A percentile compares a stretch with the other conserved stretches of the same genome.
phyloP scores from a whole-genome alignment of 2,888 invertebrate species.

The Aphodius sticticus region DNA sequence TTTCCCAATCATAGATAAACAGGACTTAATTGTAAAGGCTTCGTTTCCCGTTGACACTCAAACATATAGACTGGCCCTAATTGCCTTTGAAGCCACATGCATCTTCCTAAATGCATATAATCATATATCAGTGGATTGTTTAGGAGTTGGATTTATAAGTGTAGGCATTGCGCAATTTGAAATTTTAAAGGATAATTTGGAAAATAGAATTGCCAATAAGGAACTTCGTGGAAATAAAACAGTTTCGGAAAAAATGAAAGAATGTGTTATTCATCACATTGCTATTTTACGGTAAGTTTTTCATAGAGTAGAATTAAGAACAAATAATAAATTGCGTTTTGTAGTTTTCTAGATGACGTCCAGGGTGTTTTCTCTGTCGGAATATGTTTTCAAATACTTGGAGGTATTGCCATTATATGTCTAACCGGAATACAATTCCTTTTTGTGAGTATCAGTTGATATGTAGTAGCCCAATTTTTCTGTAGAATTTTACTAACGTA shows the following conservation, averaged over 20 bases:
- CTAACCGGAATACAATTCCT: slow-evolving; percentile 42
- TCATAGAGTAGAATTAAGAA: slow-evolving; percentile 11
- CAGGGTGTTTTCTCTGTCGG: slow-evolving; percentile 38
- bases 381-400: slow-evolving; percentile 40
- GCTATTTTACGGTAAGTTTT: slow-evolving; percentile 40
- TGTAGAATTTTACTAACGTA: background rate
- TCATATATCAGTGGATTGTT: slow-evolving; percentile 34
- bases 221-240: background rate
- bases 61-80: slow-evolving; percentile 5
- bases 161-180: slow-evolving; percentile 40
- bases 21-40: slow-evolving; percentile 11
- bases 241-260: slow-evolving; percentile 26
- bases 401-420: slow-evolving; percentile 41
- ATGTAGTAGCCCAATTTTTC: background rate
- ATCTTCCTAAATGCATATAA: slow-evolving; percentile 13
- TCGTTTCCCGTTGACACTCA: slow-evolving; percentile 16
- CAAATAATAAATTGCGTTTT: too few species aligned
- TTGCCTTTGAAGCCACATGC: slow-evolving; percentile 16
- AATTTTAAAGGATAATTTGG: slow-evolving; percentile 36
- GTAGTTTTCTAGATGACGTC: slow-evolving; percentile 33
- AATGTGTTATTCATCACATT: slow-evolving; percentile 39
- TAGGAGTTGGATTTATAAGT: slow-evolving; percentile 38
- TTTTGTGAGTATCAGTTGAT: slow-evolving; percentile 36
- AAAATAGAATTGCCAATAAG: slow-evolving; percentile 1
- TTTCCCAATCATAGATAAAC: slow-evolving; percentile 6